Evolutionary conservation across 2,797 vertebrate genomes (phyloP).

Genomic region (Neostethus bicornis): DNA sequence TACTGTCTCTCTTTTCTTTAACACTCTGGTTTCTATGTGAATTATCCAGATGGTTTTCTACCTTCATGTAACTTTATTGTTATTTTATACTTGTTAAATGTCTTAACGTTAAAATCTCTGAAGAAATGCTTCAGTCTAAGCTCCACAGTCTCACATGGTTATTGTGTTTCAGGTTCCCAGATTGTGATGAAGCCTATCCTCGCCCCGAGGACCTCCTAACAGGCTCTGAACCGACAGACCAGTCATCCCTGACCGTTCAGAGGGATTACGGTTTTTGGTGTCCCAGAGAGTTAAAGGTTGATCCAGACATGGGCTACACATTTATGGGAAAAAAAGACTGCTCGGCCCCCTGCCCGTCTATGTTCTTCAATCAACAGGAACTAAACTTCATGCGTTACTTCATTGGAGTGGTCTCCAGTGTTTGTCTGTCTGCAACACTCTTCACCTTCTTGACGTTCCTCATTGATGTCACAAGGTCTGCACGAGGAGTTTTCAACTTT

Average conservation of each 20-base stretch:
- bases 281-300: constrained; percentile 92
- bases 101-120: background rate
- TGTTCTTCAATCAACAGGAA: constrained; percentile 93
- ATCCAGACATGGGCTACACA: constrained; percentile 91
- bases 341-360: constrained; percentile 95
- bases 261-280: constrained; percentile 98
- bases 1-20: background rate
- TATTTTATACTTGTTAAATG: background rate
- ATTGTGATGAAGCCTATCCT: constrained; percentile 93
- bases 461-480: constrained; percentile 93
- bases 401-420: constrained; percentile 91
- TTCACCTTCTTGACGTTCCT: constrained; percentile 98
- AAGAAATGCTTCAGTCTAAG: background rate
- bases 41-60: background rate
- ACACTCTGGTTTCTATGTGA: background rate
- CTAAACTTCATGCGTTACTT: constrained; percentile 93
- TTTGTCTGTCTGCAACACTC: constrained; percentile 94
- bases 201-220: constrained; percentile 86
- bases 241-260: constrained; percentile 86
- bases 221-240: constrained; percentile 84
- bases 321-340: constrained; percentile 92
- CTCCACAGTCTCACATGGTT: background rate
- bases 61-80: background rate
- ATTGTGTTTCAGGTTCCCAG: constrained; percentile 85
- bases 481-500: background rate